Percentiles rank a stretch among this genome's conserved stretches.
These are phyloP conservation scores for Cephus pulcher DNA, from an alignment of 2,888 invertebrate species.

Conservation along the genomic window DNA sequence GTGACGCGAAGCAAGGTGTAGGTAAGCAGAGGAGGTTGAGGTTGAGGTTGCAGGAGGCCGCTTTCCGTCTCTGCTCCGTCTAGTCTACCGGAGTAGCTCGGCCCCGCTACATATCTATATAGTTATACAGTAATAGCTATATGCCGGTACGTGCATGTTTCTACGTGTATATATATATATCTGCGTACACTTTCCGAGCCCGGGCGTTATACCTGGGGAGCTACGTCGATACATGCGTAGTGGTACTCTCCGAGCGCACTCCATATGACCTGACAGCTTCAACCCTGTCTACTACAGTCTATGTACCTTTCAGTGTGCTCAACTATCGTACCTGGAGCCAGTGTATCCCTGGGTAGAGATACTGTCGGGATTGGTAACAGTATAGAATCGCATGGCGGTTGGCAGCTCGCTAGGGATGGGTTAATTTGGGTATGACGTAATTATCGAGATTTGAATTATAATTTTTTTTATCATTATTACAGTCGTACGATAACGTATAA, in stretches of 20 bases:
- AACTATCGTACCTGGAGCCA: neutral
- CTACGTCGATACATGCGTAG: neutral
- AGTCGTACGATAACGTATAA: neutral
- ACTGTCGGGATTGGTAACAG: neutral
- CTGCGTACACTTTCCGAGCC: neutral
- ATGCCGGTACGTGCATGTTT: neutral
- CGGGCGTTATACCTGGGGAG: neutral
- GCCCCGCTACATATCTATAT: neutral
- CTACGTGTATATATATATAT: neutral
- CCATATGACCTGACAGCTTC: neutral
- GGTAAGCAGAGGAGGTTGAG: constrained; percentile 24
- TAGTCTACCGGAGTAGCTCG: constrained; percentile 23
- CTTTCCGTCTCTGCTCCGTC: constrained; percentile 46
- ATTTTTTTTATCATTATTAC: neutral
- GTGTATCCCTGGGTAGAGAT: neutral
- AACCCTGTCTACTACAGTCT: neutral
- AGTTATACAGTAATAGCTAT: neutral
- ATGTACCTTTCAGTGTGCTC: neutral
- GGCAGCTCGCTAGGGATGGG: neutral
- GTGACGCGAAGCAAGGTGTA: constrained; percentile 13
- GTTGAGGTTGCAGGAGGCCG: constrained; percentile 42
- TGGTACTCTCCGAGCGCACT: neutral
- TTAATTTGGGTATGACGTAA: neutral
- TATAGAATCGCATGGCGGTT: neutral
- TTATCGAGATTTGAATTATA: neutral